Evolutionary conservation across 2,888 invertebrate genomes (phyloP), one percentile per base, ranked within the genome.

Genomic region (Drosophila austrosaltans): DNA sequence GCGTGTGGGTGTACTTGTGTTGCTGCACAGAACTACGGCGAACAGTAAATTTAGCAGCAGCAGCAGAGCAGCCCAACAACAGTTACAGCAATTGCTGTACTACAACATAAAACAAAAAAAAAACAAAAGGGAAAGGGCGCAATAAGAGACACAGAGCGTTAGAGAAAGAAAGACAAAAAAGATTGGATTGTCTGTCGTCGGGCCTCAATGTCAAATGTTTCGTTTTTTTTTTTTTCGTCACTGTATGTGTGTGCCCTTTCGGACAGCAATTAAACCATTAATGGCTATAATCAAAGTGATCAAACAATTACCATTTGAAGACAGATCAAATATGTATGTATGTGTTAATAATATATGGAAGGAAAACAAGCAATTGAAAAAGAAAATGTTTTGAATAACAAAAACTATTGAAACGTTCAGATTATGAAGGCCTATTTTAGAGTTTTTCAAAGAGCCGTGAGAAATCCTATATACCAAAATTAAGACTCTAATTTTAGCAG

Each of bases 91-190:
- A 66, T 54, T 66, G 44, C 59, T 59, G 36, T 20, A 48, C 20
- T 22, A 48, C 22, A 48, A 48, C 44, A 48, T 4, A 20, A 22
- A 48, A 42, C n/a, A 42, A 42, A 6, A 16, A n/a, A 16, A n/a
- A 42, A 42, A 48, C 22, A 66, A 67, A 72, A 72, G 72, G 72
- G 67, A 72, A 72, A 72, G 72, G 72, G 67, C 67, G 62, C 58
- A 59, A 7, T 20, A 22, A 40, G n/a, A 42, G 53, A 22, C 39
- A 30, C 10, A 28, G 62, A 30, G 30, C 30, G 30, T 5, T 5
- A 30, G 30, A 36, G 30, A 32, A 20, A 61, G 6, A 69, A n/a
- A 22, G 42, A 5, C 2, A 30, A 20, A 28, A 28, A 48, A 28
- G 28, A 28, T 20, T 36, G n/a, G 44, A 56, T 42, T 56, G 44